A percentile compares a stretch with the other conserved stretches of the same genome.
These are phyloP conservation scores for Octopus sinensis DNA, from an alignment of 1,140 invertebrate species.

Conservation along the genomic window DNA sequence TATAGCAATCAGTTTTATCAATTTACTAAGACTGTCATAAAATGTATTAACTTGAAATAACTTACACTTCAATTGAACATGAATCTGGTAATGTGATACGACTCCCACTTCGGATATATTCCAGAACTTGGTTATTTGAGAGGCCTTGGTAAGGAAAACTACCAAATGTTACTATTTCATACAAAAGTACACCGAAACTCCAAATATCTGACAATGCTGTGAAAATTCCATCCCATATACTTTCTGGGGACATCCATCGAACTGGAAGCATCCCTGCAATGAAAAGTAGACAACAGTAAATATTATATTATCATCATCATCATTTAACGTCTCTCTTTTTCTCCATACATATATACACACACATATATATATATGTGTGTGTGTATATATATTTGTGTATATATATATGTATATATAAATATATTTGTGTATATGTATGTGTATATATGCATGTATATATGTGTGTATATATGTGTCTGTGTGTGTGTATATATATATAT, in stretches of 20 bases:
- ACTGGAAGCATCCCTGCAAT: constrained; percentile 65
- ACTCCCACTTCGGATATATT: constrained; percentile 73
- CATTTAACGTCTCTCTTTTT: not conserved
- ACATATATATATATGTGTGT: not conserved
- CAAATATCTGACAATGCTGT: constrained; percentile 89
- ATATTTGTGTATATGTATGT: constrained; percentile 1
- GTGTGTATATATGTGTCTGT: not conserved
- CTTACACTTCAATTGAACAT: constrained; percentile 75
- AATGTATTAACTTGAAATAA: constrained; percentile 33
- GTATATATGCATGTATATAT: not conserved
- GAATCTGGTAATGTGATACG: constrained; percentile 71
- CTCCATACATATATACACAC: not conserved
- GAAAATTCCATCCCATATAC: constrained; percentile 82
- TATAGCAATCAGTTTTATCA: too few relatives aligned
- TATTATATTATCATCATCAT: not conserved
- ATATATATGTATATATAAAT: constrained; percentile 1
- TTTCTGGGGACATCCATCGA: constrained; percentile 92
- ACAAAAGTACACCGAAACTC: constrained; percentile 87
- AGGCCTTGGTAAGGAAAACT: constrained; percentile 83
- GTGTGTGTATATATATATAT: not conserved
- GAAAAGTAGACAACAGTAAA: constrained; percentile 13
- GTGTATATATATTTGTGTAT: not conserved
- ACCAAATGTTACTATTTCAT: constrained; percentile 74
- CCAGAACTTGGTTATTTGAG: constrained; percentile 79
- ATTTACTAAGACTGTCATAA: too few relatives aligned